Percentiles rank a stretch among this genome's conserved stretches.
These are phyloP conservation scores for Rhyacophila brunnea DNA, from an alignment of 1,140 invertebrate genomes.

Conservation along the genomic window DNA sequence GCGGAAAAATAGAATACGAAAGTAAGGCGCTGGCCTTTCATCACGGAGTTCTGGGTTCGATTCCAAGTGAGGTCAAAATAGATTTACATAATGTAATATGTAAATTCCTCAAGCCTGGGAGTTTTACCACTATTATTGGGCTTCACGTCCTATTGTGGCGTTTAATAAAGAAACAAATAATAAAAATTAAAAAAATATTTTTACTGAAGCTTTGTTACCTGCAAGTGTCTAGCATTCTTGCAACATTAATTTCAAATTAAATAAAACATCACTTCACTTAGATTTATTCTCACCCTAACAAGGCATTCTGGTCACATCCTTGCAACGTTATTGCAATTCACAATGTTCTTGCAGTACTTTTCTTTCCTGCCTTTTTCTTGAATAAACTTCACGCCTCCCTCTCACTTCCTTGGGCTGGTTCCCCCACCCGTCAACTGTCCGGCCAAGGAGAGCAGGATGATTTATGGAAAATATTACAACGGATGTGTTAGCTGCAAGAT, in stretches of 20 bases:
- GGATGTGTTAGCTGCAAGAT: slow-evolving; percentile 32
- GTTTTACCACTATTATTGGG: no score
- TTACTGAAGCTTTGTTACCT: no score
- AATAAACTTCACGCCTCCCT: neutral
- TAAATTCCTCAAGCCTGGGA: no score
- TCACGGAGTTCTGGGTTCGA: no score
- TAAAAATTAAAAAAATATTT: no score
- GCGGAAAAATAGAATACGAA: no score
- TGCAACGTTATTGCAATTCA: slow-evolving; percentile 29
- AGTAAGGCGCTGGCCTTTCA: no score
- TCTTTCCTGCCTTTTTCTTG: slow-evolving; percentile 6
- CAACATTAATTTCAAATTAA: neutral
- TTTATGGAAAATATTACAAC: slow-evolving; percentile 34
- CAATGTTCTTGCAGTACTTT: slow-evolving; percentile 11
- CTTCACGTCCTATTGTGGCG: no score
- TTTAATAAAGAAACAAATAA: no score
- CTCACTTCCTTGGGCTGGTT: neutral
- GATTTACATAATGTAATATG: no score
- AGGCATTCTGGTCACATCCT: slow-evolving; percentile 29
- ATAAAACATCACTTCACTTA: neutral
- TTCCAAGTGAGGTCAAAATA: no score
- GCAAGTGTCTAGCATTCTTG: no score
- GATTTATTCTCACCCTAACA: slow-evolving; percentile 19
- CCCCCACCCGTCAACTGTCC: slow-evolving; percentile 20
- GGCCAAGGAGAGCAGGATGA: slow-evolving; percentile 18